Evolutionary conservation across 2,797 vertebrate genomes (phyloP).

Genomic region (Aselliscus stoliczkanus): DNA sequence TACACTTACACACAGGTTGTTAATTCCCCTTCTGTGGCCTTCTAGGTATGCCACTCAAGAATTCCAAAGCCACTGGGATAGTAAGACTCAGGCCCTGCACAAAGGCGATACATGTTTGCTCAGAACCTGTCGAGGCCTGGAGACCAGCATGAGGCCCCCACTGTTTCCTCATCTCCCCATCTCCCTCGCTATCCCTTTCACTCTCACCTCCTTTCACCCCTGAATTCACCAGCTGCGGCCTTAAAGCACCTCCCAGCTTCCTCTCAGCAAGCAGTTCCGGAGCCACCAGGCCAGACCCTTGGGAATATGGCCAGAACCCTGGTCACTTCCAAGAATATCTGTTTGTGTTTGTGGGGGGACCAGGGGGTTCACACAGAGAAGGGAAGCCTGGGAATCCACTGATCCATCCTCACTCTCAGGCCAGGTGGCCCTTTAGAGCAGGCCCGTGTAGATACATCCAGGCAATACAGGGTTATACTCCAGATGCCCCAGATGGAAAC

Average conservation of each 20-base stretch:
- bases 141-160: not conserved
- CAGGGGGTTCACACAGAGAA: not conserved
- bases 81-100: not conserved
- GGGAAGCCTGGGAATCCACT: not conserved
- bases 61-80: not conserved
- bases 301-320: not conserved
- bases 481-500: not conserved
- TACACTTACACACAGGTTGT: not conserved
- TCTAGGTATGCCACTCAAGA: not conserved
- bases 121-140: not conserved
- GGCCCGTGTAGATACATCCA: not conserved
- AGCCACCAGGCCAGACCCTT: not conserved
- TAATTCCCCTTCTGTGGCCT: not conserved
- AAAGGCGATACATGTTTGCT: not conserved
- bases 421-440: not conserved
- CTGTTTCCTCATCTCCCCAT: not conserved
- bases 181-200: not conserved
- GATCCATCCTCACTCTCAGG: not conserved
- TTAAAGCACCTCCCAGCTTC: not conserved
- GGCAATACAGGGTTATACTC: not conserved
- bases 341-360: not conserved
- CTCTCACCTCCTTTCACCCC: not conserved
- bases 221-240: not conserved
- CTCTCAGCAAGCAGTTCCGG: not conserved
- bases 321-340: not conserved